phyloP scores from a whole-genome alignment of 1,140 invertebrate genomes.

The Calosoma granatense region DNA sequence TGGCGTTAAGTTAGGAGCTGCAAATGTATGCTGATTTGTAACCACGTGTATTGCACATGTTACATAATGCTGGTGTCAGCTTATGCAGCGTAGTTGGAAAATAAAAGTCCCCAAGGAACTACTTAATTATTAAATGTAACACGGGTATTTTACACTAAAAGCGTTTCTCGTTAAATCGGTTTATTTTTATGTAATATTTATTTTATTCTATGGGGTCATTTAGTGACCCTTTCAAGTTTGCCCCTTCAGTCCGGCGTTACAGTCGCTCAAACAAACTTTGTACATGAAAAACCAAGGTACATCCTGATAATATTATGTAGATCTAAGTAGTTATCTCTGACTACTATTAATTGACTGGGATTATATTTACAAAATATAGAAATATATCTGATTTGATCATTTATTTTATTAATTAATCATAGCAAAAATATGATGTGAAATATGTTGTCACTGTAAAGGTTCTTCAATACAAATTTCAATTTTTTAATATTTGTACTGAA shows the following conservation, averaged over 20 bases:
- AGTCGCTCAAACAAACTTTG: not conserved
- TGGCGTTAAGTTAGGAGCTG: too few relatives aligned
- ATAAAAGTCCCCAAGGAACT: slow-evolving; percentile 4
- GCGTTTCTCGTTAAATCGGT: slow-evolving; percentile 3
- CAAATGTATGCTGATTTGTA: not conserved
- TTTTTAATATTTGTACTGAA: too few relatives aligned
- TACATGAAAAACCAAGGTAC: too few relatives aligned
- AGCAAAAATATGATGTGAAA: too few relatives aligned
- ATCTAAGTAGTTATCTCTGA: too few relatives aligned
- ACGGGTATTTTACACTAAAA: slow-evolving; percentile 2
- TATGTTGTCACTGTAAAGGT: too few relatives aligned
- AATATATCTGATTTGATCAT: too few relatives aligned
- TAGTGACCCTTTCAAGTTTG: not conserved
- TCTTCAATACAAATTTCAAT: too few relatives aligned
- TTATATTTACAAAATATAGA: too few relatives aligned
- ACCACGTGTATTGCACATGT: not conserved
- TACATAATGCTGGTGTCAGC: not conserved
- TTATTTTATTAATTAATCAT: too few relatives aligned
- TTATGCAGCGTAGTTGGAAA: not conserved
- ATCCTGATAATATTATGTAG: too few relatives aligned
- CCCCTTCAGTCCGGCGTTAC: not conserved
- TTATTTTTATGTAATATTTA: slow-evolving; percentile 9
- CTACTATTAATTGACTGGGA: too few relatives aligned
- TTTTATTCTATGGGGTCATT: not conserved
- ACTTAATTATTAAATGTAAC: slow-evolving; percentile 1